Evolutionary conservation across 2,888 invertebrate genomes (phyloP).

Genomic region (Thumatha senex): DNA sequence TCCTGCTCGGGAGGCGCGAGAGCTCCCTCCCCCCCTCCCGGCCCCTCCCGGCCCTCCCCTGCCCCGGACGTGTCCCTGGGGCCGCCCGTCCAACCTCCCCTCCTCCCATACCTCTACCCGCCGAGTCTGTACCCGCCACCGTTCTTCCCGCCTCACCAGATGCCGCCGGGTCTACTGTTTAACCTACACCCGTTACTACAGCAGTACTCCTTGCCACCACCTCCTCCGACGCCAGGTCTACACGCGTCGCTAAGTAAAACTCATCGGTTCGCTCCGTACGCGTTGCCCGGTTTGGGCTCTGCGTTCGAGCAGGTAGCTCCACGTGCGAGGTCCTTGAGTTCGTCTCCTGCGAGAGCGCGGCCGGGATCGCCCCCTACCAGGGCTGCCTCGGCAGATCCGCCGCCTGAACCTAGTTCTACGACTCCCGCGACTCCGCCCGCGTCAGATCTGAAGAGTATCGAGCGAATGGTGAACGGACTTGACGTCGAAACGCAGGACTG

Average conservation of each 20-base stretch:
- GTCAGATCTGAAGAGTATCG: slow-evolving; percentile 96
- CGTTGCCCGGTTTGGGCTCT: slow-evolving; percentile 90
- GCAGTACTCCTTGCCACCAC: slow-evolving; percentile 91
- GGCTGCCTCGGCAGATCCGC: slow-evolving; percentile 78
- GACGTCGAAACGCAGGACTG: slow-evolving; percentile 90
- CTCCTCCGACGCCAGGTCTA: slow-evolving; percentile 83
- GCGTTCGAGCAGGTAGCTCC: slow-evolving; percentile 96
- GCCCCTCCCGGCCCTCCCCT: slow-evolving; percentile 87
- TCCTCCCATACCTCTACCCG: slow-evolving; percentile 96
- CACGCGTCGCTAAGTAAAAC: slow-evolving; percentile 86
- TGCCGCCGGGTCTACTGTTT: slow-evolving; percentile 93
- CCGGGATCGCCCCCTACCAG: slow-evolving; percentile 71
- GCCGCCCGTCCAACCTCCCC: slow-evolving; percentile 95
- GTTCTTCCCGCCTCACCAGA: slow-evolving; percentile 89
- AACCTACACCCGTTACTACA: slow-evolving; percentile 95
- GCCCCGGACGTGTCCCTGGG: slow-evolving; percentile 97
- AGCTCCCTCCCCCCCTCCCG: slow-evolving; percentile 80
- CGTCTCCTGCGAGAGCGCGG: slow-evolving; percentile 79
- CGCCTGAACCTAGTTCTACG: slow-evolving; percentile 82
- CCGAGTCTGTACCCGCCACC: slow-evolving; percentile 92
- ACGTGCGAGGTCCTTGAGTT: slow-evolving; percentile 85
- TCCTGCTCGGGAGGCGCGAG: slow-evolving; percentile 87
- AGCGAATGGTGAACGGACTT: slow-evolving; percentile 98
- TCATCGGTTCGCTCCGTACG: slow-evolving; percentile 94
- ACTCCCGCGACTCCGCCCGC: slow-evolving; percentile 84